phyloP scores from a whole-genome alignment of 92 coral and sea anemone genomes.

The Porites evermanni region DNA sequence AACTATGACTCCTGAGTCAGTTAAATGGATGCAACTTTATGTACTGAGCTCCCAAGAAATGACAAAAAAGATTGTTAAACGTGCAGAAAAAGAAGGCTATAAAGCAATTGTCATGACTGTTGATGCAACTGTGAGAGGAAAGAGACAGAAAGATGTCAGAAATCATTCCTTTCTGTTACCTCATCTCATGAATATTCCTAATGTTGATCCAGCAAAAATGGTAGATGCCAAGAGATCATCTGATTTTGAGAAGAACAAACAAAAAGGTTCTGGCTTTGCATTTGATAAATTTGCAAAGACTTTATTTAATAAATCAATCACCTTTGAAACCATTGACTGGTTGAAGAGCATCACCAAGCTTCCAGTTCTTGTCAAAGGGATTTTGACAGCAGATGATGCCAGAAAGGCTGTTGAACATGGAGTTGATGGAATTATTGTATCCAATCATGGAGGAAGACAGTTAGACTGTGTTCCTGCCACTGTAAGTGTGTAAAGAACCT shows the following conservation, averaged over 20 bases:
- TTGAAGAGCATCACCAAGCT: slow-evolving; percentile 39
- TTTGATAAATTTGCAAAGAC: slow-evolving; percentile 7
- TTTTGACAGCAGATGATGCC: slow-evolving; percentile 65
- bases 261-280: background rate
- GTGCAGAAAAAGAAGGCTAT: slow-evolving; percentile 76
- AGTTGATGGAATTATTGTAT: slow-evolving; percentile 50
- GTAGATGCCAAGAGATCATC: background rate
- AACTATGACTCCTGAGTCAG: slow-evolving; percentile 35
- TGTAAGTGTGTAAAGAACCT: background rate
- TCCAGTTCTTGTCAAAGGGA: slow-evolving; percentile 55
- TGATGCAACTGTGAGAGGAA: slow-evolving; percentile 57
- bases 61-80: slow-evolving; percentile 32
- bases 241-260: background rate
- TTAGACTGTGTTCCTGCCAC: slow-evolving; percentile 53
- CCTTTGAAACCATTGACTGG: slow-evolving; percentile 33
- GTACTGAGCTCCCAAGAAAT: slow-evolving; percentile 19
- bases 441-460: slow-evolving; percentile 60
- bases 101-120: slow-evolving; percentile 79
- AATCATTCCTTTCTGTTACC: slow-evolving; percentile 1
- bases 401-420: slow-evolving; percentile 47
- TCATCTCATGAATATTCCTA: background rate
- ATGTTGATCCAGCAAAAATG: background rate
- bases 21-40: slow-evolving; percentile 71
- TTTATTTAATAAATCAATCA: background rate
- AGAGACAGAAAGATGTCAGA: slow-evolving; percentile 7